Evolutionary conservation across 2,113 vertebrate species (phyloP), one percentile per base, ranked within the genome.

Genomic region (Opisthocomus hoazin): DNA sequence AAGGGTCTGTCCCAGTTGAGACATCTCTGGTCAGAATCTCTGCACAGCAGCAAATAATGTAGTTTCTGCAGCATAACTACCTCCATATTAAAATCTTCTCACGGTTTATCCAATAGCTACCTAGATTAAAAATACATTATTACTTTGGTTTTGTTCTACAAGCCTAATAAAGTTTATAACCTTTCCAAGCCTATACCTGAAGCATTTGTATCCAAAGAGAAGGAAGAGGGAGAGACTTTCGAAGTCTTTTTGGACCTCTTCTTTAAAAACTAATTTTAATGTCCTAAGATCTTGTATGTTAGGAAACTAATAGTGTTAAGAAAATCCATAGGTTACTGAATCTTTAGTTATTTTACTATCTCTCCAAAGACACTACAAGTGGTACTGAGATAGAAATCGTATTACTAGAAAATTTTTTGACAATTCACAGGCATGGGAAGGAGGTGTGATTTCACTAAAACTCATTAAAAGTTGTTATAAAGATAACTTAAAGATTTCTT

Each of bases 371-470:
- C 0, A 70, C 4, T 34, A 16, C 7, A 65, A 60, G 23, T 16
- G 16, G 45, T 89, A 68, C 4, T 45, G 3, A 11, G 1, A 1
- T 29, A 76, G 23, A 3, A 16, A 30, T 39, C 51, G 6, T 27
- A 73, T 24, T 6, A 37, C 36, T 46, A 68, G 17, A 61, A 93
- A 10, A 4, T 16, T 92, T 91, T 75, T 60, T 1, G 21, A 56
- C 10, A 60, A 45, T 57, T 48, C 2, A 2, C 4, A 2, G 10
- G 13, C 51, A 10, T 2, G 0, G 19, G 20, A 76, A 79, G 36
- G 26, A 64, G 3, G 5, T 46, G 48, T 24, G 2, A 27, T 68
- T 81, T 87, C 12, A 41, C 50, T 71, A 66, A 87, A 71, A 54
- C 2, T 43, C 26, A 64, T 60, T 46, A 48, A 71, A 51, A 0